These are phyloP conservation scores for Pristis pectinata DNA, from an alignment of 2,797 vertebrate species.

Conservation along the genomic window DNA sequence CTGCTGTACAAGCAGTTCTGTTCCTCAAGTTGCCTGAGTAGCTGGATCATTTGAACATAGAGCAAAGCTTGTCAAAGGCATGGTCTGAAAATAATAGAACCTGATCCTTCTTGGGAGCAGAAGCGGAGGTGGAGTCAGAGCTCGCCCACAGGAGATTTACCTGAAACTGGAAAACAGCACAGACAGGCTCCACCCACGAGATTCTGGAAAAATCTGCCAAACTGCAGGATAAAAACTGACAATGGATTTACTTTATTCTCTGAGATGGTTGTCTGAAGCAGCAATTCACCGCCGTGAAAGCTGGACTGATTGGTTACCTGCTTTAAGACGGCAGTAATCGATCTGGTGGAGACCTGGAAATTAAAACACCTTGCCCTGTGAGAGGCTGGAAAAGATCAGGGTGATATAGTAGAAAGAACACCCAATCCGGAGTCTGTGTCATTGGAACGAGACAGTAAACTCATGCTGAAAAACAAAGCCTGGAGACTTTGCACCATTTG, in stretches of 20 bases:
- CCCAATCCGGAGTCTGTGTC: background rate
- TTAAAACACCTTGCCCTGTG: background rate
- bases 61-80: background rate
- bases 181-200: background rate
- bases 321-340: background rate
- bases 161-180: slow-evolving; percentile 3
- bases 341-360: background rate
- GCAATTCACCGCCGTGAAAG: background rate
- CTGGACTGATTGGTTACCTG: background rate
- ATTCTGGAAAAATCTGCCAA: background rate
- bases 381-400: background rate
- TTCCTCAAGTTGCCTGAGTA: background rate
- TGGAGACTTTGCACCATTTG: background rate
- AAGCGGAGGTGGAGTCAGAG: background rate
- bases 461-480: background rate
- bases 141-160: background rate
- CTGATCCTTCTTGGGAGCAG: background rate
- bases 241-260: background rate
- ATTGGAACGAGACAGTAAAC: background rate
- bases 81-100: background rate
- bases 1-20: background rate
- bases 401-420: background rate
- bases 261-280: background rate
- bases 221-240: background rate
- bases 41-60: background rate